Percentiles rank a stretch among this genome's conserved stretches.
Conservation (phyloP, 2,113 vertebrate genomes). For the Hirundichthys speculiger region DNA sequence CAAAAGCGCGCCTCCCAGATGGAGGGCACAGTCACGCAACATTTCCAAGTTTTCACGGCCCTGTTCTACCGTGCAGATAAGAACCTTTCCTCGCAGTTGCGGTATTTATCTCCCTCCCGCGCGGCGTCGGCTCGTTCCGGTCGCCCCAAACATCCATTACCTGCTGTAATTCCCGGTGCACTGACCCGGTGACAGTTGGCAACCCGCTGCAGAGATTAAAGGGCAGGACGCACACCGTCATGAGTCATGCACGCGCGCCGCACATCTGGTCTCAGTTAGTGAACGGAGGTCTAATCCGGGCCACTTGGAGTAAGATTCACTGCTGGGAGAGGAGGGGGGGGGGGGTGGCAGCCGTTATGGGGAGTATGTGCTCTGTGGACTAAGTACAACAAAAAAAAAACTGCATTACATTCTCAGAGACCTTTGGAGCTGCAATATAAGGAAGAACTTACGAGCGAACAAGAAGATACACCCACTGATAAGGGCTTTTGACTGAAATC, state of each 20-base stretch:
- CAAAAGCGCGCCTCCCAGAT: neutral
- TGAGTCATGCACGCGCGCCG: conserved; percentile 49
- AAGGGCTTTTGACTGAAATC: too few species aligned
- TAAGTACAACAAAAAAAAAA: too few species aligned
- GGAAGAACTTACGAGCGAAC: too few species aligned
- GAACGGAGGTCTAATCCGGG: conserved; percentile 28
- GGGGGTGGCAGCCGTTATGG: neutral
- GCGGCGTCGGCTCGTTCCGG: neutral
- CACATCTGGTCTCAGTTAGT: conserved; percentile 64
- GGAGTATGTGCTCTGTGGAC: neutral
- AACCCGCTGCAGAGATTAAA: conserved; percentile 63
- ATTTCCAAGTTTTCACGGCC: conserved; percentile 19
- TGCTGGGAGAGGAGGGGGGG: neutral
- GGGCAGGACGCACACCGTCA: conserved; percentile 50
- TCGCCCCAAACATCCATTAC: neutral
- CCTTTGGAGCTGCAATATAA: too few species aligned
- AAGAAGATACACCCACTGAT: too few species aligned
- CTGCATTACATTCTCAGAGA: too few species aligned
- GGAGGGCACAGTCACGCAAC: neutral
- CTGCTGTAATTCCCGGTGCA: conserved; percentile 6
- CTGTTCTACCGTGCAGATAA: neutral
- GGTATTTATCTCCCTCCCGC: too few species aligned
- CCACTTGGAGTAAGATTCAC: conserved; percentile 11
- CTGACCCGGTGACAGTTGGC: conserved; percentile 57
- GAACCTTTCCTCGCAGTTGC: too few species aligned